These are phyloP conservation scores for Halcyon malimbica DNA, from an alignment of 2,113 vertebrate species.

Conservation along the genomic window DNA sequence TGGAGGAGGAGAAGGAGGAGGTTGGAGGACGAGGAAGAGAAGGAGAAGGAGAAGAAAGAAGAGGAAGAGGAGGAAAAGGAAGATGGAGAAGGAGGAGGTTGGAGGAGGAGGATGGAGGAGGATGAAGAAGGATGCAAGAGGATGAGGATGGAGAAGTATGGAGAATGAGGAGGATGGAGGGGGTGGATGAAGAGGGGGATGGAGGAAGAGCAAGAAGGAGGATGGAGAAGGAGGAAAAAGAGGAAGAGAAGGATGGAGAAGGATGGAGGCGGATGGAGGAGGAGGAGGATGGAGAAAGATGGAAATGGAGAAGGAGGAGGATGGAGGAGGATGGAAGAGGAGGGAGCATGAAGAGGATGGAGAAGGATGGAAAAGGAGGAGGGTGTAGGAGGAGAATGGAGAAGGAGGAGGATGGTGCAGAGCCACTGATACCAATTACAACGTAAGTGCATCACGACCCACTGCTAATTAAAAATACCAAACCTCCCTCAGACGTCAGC, in stretches of 20 bases:
- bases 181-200: too few species aligned
- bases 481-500: background rate
- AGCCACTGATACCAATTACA: background rate
- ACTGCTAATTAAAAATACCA: accelerated
- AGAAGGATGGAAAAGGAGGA: background rate
- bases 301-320: background rate
- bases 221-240: background rate
- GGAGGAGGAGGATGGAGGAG: background rate
- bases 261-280: background rate
- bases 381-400: background rate
- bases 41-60: too few species aligned
- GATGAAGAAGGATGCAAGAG: too few species aligned
- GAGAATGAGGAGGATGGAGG: background rate
- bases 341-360: background rate
- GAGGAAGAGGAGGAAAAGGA: background rate
- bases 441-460: background rate
- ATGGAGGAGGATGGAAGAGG: background rate
- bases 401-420: background rate
- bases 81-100: too few species aligned
- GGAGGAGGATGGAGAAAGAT: background rate
- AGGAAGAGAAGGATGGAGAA: background rate
- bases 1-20: background rate
- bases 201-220: background rate
- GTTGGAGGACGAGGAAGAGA: background rate
- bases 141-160: too few species aligned